Base-by-base conservation (phyloP, 2,888 invertebrate genomes). In the Hedychridium roseum region DNA sequence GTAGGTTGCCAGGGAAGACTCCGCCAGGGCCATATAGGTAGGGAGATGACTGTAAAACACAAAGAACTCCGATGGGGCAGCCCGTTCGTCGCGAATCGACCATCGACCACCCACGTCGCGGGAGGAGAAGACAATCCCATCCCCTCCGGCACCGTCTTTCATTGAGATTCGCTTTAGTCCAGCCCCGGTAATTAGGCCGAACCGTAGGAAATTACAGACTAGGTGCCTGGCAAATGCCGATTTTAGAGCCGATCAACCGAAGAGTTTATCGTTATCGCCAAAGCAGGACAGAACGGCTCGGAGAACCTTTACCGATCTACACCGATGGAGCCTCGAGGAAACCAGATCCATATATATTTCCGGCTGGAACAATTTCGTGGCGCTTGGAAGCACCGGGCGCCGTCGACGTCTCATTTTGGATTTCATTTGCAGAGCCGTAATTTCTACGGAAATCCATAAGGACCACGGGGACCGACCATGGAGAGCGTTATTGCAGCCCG, bases 91-190 rank as follows among this genome's bases (percentile, higher is more conserved):
- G 43, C 38, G 59, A 56, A 65, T 60, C 61, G 57, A 53, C 64
- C 62, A 68, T 67, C 64, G 67, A 64, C 65, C 71, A 69, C 70
- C 68, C 66, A 65, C 69, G 60, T 60, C 17, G 2, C 7, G 16
- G 18, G 16, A 11, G 34, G 18, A 1, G 5, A 3, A 23, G 14
- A 23, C 11, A 2, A 16, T 27, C 27, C 14, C 9, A 3, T n/a
- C 12, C 5, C 12, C 6, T 5, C 27, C 27, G n/a, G 9, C 27
- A 12, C 9, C 27, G 27, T 27, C 27, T 27, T 6, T 9, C 28
- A 14, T 28, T 14, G 28, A 28, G 14, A 3, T 28, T n/a, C 14
- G 5, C 3, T 9, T 28, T 9, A 9, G 17, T 15, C 16, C n/a
- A n/a, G n/a, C n/a, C n/a, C n/a, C n/a, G n/a, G n/a, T n/a, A n/a